Evolutionary conservation across 1,140 invertebrate genomes (phyloP), one percentile per base, ranked within the genome.

Genomic region (Aethina tumida): DNA sequence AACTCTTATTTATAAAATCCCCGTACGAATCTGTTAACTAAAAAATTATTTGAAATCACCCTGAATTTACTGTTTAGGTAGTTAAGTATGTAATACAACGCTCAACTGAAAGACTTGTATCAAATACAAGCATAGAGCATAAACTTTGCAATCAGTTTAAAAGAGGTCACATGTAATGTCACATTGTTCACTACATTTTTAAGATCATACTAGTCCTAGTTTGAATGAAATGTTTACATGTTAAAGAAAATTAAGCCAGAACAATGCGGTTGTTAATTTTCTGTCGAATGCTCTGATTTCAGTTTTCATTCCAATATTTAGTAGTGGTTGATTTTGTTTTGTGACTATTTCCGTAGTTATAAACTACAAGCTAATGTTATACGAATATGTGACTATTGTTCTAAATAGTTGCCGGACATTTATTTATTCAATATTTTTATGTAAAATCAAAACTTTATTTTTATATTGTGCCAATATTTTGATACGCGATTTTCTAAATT

Each of bases 371-470:
- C n/a, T n/a, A n/a, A n/a, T n/a, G n/a, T n/a, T n/a, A n/a, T n/a
- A n/a, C n/a, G n/a, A n/a, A n/a, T n/a, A 21, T 26, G 8, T 27
- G 49, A 54, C 52, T 54, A 54, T 54, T 54, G 52, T 54, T 54
- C 24, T 54, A 54, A 45, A 54, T 54, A 54, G 52, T 54, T 45
- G 21, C 16, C 19, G 18, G 22, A 39, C 8, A 20, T 21, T 39
- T 22, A 39, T 28, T 21, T 26, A 24, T 47, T 43, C 39, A 41
- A 46, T 39, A 46, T 41, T 41, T 39, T 43, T 39, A 37, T 28
- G 30, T 35, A 29, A 21, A 39, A 32, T 22, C 9, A 36, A 37
- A 37, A 30, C n/a, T 29, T 36, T 43, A 42, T 39, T 38, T 41
- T 46, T 46, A 31, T 45, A 37, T 38, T 22, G 22, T 39, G 24